Evolutionary conservation across 2,113 vertebrate species (phyloP), one percentile per base, ranked within the genome.

Genomic region (Pluvialis apricaria): DNA sequence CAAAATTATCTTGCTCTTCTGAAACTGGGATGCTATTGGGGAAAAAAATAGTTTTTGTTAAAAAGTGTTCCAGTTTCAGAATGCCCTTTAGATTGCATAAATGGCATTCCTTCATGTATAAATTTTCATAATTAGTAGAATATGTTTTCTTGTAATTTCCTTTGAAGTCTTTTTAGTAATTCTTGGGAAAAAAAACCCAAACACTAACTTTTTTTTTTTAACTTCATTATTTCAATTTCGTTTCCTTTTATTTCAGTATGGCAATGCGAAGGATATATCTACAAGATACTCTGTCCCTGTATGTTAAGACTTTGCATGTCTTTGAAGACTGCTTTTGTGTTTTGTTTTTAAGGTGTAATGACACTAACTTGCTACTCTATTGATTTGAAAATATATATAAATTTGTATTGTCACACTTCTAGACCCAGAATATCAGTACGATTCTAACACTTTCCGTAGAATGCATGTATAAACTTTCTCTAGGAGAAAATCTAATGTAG

Each of bases 161-260:
- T 24, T 79, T 36, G 21, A 84, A 66, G 26, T 61, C 4, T 45
- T 76, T 68, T 36, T 20, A 65, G 36, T 70, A 2, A 15, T 77
- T 86, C 5, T 86, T n/a, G 11, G 13, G 22, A 31, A 29, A 80
- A 44, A 52, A 34, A 47, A 6, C 5, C 47, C 47, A n/a, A n/a
- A n/a, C 20, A 5, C 14, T 66, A 6, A 32, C 80, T 89, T 90
- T 54, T 81, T 91, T 70, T n/a, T 91, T 80, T 96, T 72, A 65
- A 55, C 44, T 83, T 88, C 13, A 20, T 86, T 24, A 80, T 86
- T 77, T 81, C 73, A 73, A 38, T 94, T 90, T 79, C 9, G 28
- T 78, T 87, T 96, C 85, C 52, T 93, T 94, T 88, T 94, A 82
- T 73, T 84, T 88, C 80, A 98, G 94, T 96, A 54, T 79, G 96